These are phyloP conservation scores for Sminthurinus aureus DNA, from an alignment of 2,888 invertebrate genomes.

Conservation along the genomic window DNA sequence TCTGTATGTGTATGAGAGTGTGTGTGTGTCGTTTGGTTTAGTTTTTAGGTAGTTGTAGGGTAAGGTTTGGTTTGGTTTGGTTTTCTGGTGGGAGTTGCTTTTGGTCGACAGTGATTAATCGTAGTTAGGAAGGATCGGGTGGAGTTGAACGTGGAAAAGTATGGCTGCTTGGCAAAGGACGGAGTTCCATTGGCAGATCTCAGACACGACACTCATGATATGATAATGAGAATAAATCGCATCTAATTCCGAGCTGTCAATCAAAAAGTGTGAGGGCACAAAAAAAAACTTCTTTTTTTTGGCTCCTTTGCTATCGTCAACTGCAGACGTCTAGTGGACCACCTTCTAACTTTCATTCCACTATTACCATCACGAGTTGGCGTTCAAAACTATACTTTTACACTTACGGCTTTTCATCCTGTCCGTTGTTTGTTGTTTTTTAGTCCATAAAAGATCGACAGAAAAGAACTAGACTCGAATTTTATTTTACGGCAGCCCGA, in stretches of 20 bases:
- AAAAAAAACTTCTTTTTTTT: slow-evolving; percentile 4
- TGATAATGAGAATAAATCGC: slow-evolving; percentile 60
- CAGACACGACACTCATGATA: slow-evolving; percentile 59
- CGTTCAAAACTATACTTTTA: slow-evolving; percentile 45
- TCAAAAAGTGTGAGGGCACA: slow-evolving; percentile 48
- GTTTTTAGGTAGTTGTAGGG: slow-evolving; percentile 26
- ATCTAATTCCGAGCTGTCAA: slow-evolving; percentile 60
- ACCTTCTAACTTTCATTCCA: slow-evolving; percentile 51
- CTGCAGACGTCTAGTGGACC: slow-evolving; percentile 59
- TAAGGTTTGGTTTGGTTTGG: slow-evolving; percentile 30
- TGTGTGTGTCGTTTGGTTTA: slow-evolving; percentile 24
- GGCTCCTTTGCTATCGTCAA: slow-evolving; percentile 44
- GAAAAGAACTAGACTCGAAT: too few species aligned
- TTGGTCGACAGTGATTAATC: slow-evolving; percentile 58
- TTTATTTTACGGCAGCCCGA: too few species aligned
- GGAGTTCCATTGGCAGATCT: slow-evolving; percentile 59
- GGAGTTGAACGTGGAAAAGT: slow-evolving; percentile 58
- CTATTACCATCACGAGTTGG: slow-evolving; percentile 56
- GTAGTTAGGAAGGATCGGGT: slow-evolving; percentile 59
- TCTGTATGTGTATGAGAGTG: neutral
- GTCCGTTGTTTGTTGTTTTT: too few species aligned
- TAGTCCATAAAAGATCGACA: too few species aligned
- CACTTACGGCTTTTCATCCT: slow-evolving; percentile 23
- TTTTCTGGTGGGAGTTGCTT: slow-evolving; percentile 52
- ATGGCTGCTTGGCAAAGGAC: slow-evolving; percentile 58